Evolutionary conservation across 30 jellyfish, hydroid and myxozoan genomes (phyloP), one percentile per base, ranked within the genome.

Genomic region (Aurelia aurita complex sp. Pacific): DNA sequence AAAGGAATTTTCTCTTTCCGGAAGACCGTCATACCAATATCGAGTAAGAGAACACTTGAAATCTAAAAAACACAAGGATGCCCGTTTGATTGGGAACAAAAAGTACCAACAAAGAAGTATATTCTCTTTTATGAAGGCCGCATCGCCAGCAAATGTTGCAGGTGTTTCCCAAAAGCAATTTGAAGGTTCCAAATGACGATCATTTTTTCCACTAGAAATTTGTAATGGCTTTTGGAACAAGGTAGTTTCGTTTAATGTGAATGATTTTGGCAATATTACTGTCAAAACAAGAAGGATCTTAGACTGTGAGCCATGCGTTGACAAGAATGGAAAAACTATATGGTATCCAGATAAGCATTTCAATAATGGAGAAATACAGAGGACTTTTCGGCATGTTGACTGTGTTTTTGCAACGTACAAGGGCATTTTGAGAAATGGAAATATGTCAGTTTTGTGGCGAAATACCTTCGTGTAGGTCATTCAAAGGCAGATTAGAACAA

Each of bases 321-420:
- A 70, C 54, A 70, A 70, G 4, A 38, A 70, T 23, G 63, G 63
- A 12, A 10, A 70, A 23, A 33, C 63, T 38, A 33, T 23, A 70
- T 70, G 80, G 80, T 70, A 70, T 70, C 80, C 80, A 70, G 80
- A 70, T 14, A 70, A 70, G 80, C 63, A 70, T 70, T 70, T 70
- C 43, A n/a, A 16, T 1, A 70, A 70, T 36, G 18, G 80, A 0
- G 80, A 70, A 10, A 70, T 70, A 36, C 61, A 70, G 32, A 64
- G 80, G 43, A 70, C 80, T 38, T 38, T 67, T 70, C 67, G 54
- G 64, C 80, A 70, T 70, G 18, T 14, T 70, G 54, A 70, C 80
- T 70, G 80, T 70, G 80, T 70, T 70, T 70, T 70, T 40, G 52
- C 52, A 40, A 40, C 52, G 52, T 40, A 40, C 6, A 40, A 40